Conservation (phyloP, 2,797 vertebrate species). For the Eulemur albifrons region DNA sequence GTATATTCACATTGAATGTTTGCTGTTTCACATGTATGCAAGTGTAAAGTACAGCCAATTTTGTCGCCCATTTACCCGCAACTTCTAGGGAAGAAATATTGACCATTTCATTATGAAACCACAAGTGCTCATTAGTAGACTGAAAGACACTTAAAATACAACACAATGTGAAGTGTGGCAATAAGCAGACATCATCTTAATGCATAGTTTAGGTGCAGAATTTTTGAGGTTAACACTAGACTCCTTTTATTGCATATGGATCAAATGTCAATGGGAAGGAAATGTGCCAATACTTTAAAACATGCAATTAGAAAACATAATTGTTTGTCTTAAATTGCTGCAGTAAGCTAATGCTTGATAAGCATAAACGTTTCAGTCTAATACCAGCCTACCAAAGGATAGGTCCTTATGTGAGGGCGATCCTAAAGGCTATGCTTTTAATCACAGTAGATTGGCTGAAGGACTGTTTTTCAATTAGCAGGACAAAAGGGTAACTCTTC, state of each 20-base stretch:
- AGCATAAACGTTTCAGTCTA: not conserved
- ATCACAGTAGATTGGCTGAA: not conserved
- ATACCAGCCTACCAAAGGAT: not conserved
- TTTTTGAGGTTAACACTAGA: slow-evolving; percentile 44
- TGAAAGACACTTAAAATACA: slow-evolving; percentile 57
- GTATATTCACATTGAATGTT: not conserved
- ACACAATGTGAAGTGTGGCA: slow-evolving; percentile 27
- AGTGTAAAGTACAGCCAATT: not conserved
- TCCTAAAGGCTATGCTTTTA: not conserved
- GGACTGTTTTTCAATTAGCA: not conserved
- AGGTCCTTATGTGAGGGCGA: not conserved
- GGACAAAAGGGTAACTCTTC: not conserved
- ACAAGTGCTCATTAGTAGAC: slow-evolving; percentile 62
- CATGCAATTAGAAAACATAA: slow-evolving; percentile 33
- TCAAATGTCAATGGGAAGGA: slow-evolving; percentile 45
- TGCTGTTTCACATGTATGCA: not conserved
- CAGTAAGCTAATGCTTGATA: not conserved
- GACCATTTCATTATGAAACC: slow-evolving; percentile 69
- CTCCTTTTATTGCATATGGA: slow-evolving; percentile 24
- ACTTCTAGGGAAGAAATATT: slow-evolving; percentile 47
- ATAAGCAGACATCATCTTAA: slow-evolving; percentile 58
- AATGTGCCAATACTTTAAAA: not conserved
- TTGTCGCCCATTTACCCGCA: slow-evolving; percentile 37
- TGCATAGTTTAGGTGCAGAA: not conserved
- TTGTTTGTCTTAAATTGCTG: not conserved